phyloP scores from a whole-genome alignment of 35 echinoderm and acorn worm genomes.

The Heliocidaris erythrogramma region DNA sequence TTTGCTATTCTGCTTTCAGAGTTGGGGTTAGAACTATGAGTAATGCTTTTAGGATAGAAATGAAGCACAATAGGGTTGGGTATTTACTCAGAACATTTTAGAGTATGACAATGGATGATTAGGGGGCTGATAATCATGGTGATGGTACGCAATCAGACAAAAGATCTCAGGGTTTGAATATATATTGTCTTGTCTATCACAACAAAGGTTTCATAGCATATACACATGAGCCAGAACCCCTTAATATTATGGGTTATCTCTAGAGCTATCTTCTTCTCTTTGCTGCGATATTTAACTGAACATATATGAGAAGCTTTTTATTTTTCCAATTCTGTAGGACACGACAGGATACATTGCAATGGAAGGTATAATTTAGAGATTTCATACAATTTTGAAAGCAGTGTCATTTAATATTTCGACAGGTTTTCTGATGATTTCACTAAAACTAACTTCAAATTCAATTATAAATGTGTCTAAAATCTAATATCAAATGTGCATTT shows the following conservation, averaged over 20 bases:
- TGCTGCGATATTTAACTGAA: not conserved
- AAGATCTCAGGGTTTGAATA: not conserved
- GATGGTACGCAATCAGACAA: not conserved
- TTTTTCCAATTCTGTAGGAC: no score
- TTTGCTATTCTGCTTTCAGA: slow-evolving; percentile 10
- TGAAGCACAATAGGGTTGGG: not conserved
- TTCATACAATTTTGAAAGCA: no score
- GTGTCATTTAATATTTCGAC: no score
- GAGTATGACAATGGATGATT: not conserved
- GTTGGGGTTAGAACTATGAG: not conserved
- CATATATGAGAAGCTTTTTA: no score
- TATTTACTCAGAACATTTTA: not conserved
- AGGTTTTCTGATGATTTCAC: no score
- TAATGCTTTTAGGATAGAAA: not conserved
- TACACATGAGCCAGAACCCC: not conserved
- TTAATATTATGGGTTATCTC: not conserved
- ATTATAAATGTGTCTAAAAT: no score
- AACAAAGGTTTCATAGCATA: not conserved
- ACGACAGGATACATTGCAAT: no score
- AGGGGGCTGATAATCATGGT: not conserved
- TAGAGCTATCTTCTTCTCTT: not conserved
- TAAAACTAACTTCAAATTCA: no score
- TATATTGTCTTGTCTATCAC: not conserved
- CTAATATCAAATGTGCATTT: no score
- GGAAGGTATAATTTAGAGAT: no score